A percentile compares a stretch with the other conserved stretches of the same genome.
Evolutionary conservation across 30 jellyfish, hydroid and myxozoan species (phyloP).

Genomic region (Hydra vulgaris): DNA sequence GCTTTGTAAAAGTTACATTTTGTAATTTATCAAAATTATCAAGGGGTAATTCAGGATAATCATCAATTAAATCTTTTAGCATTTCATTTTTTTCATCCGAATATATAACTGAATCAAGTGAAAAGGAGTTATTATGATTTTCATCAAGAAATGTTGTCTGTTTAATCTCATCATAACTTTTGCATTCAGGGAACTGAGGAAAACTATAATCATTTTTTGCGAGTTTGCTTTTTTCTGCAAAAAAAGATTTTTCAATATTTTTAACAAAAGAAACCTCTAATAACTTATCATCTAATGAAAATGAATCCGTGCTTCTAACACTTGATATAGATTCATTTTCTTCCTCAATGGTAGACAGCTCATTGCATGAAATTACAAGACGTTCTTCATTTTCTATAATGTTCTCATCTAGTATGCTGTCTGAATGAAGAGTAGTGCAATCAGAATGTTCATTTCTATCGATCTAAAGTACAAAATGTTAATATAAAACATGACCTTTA

Average conservation of each 20-base stretch:
- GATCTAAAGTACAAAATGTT: background rate
- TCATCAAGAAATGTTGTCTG: conserved; percentile 8
- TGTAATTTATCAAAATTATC: background rate
- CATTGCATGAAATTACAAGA: conserved; percentile 49
- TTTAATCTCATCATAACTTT: background rate
- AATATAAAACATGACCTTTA: too few relatives aligned
- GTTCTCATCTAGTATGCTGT: background rate
- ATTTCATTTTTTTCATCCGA: background rate
- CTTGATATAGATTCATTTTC: conserved; percentile 36
- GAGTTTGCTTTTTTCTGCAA: background rate
- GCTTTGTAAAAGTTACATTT: background rate
- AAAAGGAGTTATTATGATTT: conserved; percentile 9
- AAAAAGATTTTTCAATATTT: background rate
- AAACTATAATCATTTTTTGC: background rate
- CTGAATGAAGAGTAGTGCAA: background rate
- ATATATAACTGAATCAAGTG: background rate
- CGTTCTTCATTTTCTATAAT: conserved; percentile 11
- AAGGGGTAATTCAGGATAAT: conserved; percentile 53
- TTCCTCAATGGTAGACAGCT: conserved; percentile 76
- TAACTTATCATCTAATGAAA: background rate
- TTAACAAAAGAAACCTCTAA: background rate
- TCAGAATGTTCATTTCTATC: background rate
- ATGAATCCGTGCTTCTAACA: conserved; percentile 9
- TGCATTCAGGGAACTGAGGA: background rate
- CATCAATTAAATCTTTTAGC: conserved; percentile 28